Conservation (phyloP, 2,888 invertebrate genomes). For the Apamea anceps region DNA sequence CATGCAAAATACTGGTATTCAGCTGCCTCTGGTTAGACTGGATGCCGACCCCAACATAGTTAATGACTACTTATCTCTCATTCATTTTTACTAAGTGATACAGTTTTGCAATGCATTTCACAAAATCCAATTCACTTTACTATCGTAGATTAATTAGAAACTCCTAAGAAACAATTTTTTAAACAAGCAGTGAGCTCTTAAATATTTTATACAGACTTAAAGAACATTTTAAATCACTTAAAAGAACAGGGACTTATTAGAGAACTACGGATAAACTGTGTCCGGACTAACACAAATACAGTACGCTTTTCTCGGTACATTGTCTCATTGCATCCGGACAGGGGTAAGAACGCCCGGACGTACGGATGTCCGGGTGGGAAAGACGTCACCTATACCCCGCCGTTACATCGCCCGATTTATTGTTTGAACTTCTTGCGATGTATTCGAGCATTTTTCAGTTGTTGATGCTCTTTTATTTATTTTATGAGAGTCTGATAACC, state of each 20-base stretch:
- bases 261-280: constrained; percentile 58
- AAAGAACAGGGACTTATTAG: constrained; percentile 61
- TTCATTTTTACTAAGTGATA: neutral
- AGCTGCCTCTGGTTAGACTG: too few relatives aligned
- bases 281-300: constrained; percentile 64
- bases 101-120: constrained; percentile 3
- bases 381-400: constrained; percentile 62
- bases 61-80: neutral
- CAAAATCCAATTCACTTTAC: constrained; percentile 27
- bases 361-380: constrained; percentile 54
- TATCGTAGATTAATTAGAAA: constrained; percentile 14
- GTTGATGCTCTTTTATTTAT: constrained; percentile 18
- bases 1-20: too few relatives aligned
- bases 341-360: constrained; percentile 56
- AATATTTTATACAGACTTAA: constrained; percentile 55
- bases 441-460: constrained; percentile 24
- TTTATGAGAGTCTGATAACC: too few relatives aligned
- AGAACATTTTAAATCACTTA: constrained; percentile 67
- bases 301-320: constrained; percentile 65
- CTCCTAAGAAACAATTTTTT: constrained; percentile 15
- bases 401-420: constrained; percentile 59
- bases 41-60: too few relatives aligned
- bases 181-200: constrained; percentile 23
- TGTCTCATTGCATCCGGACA: constrained; percentile 67
- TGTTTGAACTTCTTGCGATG: constrained; percentile 58